Evolutionary conservation across 2,113 vertebrate genomes (phyloP).

Genomic region (Colossoma macropomum): DNA sequence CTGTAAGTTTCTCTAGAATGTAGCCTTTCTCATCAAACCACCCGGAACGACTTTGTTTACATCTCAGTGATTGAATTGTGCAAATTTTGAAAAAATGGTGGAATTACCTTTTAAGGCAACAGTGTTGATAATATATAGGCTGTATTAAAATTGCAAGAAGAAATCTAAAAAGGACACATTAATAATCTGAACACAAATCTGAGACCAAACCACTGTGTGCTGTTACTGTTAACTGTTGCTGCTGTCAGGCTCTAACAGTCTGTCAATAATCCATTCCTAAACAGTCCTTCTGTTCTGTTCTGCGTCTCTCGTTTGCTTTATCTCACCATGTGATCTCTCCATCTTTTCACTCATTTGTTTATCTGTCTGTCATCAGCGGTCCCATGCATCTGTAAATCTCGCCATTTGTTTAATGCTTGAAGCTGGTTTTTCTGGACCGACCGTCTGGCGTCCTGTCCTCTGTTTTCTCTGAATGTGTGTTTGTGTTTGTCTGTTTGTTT

Average conservation of each 20-base stretch:
- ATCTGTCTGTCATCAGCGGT: slow-evolving; percentile 42
- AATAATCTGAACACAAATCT: not conserved
- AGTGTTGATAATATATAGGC: no score
- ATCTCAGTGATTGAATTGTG: no score
- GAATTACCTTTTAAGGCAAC: no score
- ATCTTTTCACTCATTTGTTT: slow-evolving; percentile 42
- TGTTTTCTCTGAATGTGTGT: not conserved
- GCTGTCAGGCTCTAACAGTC: not conserved
- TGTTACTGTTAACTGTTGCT: not conserved
- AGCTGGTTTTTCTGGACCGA: slow-evolving; percentile 49
- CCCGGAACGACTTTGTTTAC: no score
- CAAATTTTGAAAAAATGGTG: no score
- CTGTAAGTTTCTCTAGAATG: no score
- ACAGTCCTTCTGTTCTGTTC: not conserved
- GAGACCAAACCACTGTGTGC: not conserved
- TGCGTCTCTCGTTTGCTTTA: not conserved
- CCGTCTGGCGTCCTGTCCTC: slow-evolving; percentile 22
- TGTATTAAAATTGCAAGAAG: no score
- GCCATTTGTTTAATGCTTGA: slow-evolving; percentile 12
- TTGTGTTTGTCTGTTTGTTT: not conserved
- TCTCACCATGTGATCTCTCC: slow-evolving; percentile 6
- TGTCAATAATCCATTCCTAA: slow-evolving; percentile 12
- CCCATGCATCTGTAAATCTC: slow-evolving; percentile 31
- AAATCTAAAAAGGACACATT: no score
- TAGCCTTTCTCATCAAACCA: no score